Percentiles rank a stretch among this genome's conserved stretches.
Evolutionary conservation across 2,888 invertebrate species (phyloP).

Genomic region (Mesoligia furuncula): DNA sequence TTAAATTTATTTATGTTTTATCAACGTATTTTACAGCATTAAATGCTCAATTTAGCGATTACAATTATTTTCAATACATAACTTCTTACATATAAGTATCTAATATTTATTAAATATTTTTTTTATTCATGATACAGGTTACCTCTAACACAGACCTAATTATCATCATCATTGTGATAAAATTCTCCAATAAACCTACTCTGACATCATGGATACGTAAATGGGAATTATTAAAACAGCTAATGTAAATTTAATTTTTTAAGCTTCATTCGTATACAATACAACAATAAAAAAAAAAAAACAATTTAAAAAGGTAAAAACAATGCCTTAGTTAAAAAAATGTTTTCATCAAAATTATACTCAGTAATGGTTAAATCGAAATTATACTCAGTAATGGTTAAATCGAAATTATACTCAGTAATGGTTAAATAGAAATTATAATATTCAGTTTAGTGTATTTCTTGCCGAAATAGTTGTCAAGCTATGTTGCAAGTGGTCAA

Average conservation of each 20-base stretch:
- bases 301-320: background rate
- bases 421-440: background rate
- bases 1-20: conserved; percentile 10
- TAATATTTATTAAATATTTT: conserved; percentile 24
- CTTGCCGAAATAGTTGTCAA: background rate
- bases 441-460: background rate
- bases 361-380: background rate
- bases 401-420: background rate
- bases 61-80: conserved; percentile 23
- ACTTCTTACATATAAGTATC: conserved; percentile 28
- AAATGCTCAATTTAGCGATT: conserved; percentile 47
- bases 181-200: conserved; percentile 8
- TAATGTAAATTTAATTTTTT: background rate
- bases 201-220: background rate
- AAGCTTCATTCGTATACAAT: conserved; percentile 11
- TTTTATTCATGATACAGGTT: conserved; percentile 22
- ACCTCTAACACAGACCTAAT: conserved; percentile 42
- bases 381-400: background rate
- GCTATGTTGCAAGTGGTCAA: conserved; percentile 3
- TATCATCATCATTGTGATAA: background rate
- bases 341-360: background rate
- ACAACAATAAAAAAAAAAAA: background rate
- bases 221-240: background rate
- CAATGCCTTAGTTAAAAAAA: background rate
- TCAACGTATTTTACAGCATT: conserved; percentile 51